Evolutionary conservation across 2,888 invertebrate species (phyloP).

Genomic region (Blastobasis adustella): DNA sequence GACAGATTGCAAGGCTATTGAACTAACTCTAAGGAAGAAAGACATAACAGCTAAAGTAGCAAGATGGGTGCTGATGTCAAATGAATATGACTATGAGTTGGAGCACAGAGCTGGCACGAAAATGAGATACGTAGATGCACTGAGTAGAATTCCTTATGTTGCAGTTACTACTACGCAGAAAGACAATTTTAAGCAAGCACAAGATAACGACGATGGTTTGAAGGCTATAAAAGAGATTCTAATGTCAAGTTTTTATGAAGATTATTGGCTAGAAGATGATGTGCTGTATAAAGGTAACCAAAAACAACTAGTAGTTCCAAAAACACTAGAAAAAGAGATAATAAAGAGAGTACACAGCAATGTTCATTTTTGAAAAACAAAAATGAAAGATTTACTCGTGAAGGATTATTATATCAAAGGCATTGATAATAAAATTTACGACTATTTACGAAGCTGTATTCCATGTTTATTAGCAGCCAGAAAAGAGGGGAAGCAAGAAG

Average conservation of each 20-base stretch:
- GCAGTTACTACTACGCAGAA: not conserved
- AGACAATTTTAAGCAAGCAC: conserved; percentile 6
- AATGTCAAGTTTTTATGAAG: conserved; percentile 5
- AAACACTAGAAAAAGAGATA: conserved; percentile 27
- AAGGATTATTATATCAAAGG: conserved; percentile 26
- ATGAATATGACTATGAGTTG: too few relatives aligned
- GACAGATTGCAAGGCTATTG: too few relatives aligned
- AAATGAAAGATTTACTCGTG: too few relatives aligned
- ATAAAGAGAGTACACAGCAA: conserved; percentile 29
- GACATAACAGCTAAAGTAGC: conserved; percentile 8
- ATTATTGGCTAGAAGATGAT: conserved; percentile 6
- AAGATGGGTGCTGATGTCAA: conserved; percentile 9
- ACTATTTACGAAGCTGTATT: conserved; percentile 12
- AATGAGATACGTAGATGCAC: conserved; percentile 14
- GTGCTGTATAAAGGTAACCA: conserved; percentile 8
- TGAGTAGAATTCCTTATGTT: conserved; percentile 10
- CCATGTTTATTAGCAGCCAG: conserved; percentile 17
- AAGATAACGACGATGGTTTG: conserved; percentile 8
- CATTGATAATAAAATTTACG: conserved; percentile 12
- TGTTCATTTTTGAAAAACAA: conserved; percentile 31
- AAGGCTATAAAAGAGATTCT: conserved; percentile 1
- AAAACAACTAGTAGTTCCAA: conserved; percentile 22
- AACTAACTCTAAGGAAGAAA: too few relatives aligned
- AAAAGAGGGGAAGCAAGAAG: conserved; percentile 24
- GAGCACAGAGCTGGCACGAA: conserved; percentile 9